Base-by-base conservation (phyloP, 2,113 vertebrate genomes). In the Progne subis region DNA sequence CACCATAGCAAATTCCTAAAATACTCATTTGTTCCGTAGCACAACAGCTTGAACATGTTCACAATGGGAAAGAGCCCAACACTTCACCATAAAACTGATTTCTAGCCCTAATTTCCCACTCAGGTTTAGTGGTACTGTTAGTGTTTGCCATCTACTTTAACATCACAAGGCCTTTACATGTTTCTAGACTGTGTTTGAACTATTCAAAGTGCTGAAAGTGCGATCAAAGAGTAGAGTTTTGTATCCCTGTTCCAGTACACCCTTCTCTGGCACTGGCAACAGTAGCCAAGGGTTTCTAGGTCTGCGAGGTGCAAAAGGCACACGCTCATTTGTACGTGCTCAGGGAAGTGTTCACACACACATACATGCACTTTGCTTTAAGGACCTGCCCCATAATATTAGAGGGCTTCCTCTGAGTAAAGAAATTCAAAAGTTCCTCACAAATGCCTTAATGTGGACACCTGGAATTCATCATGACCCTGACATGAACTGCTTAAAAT, bases 151-250 rank as follows among this genome's bases (percentile, higher is more conserved):
- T 37, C 60, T 92, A 61, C 86, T 94, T 86, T 88, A 82, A 82
- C 7, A 6, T 89, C 86, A 83, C 61, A 25, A 72, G 89, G 90
- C 69, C 46, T 67, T 46, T 50, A 85, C 68, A 4, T 60, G 69
- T 87, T 74, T 92, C 91, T 94, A 82, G 37, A 89, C 28, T 69
- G 93, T 78, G 88, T 94, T 21, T 80, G 75, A 92, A 47, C 71
- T 80, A 94, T 59, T 95, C 95, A 98, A 98, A 98, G 98, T 97
- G 95, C 96, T 95, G 63, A 72, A 97, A 94, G 96, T 97, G 96
- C 92, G 3, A 59, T 32, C 28, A n/a, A 76, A 79, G 75, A 88
- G 39, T 5, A 85, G 85, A 88, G 67, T 67, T 91, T 59, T 82
- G 43, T 82, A 67, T 65, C 70, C 14, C 20, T 94, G 72, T 77